Percentiles rank a stretch among this genome's conserved stretches.
Evolutionary conservation across 2,113 vertebrate genomes (phyloP).

Genomic region (Aspiorhynchus laticeps): DNA sequence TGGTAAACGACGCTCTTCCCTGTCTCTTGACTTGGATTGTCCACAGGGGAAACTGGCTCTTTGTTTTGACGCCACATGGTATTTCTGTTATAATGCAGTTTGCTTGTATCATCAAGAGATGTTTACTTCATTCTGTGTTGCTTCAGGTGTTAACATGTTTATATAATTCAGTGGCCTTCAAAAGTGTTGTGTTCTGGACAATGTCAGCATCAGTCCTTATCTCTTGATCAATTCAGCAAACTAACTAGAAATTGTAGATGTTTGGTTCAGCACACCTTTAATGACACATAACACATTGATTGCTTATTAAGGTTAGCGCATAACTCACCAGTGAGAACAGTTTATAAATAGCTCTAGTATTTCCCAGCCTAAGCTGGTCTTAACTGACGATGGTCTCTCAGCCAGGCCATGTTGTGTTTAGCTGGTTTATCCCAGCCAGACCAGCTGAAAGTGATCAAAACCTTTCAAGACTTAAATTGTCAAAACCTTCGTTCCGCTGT

Average conservation of each 20-base stretch:
- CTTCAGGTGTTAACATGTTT: neutral
- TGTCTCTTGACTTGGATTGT: constrained; percentile 26
- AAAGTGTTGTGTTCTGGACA: neutral
- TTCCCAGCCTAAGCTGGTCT: neutral
- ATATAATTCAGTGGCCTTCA: neutral
- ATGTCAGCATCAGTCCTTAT: neutral
- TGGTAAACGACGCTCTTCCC: constrained; percentile 69
- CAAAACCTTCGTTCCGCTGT: neutral
- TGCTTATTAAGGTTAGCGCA: too few relatives aligned
- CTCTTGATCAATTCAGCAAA: neutral
- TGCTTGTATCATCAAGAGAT: neutral
- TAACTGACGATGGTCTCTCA: neutral
- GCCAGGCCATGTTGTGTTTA: neutral
- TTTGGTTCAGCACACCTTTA: too few relatives aligned
- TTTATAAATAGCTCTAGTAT: neutral
- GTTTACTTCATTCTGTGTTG: neutral
- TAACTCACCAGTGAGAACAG: neutral
- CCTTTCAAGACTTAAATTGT: too few relatives aligned
- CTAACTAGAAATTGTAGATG: neutral
- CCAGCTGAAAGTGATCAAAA: neutral
- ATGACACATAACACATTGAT: too few relatives aligned
- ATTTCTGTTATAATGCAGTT: neutral
- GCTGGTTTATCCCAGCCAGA: neutral
- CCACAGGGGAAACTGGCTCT: neutral
- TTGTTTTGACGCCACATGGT: neutral